Conservation (phyloP, 2,113 vertebrate species). For the Melanerpes aurifrons region DNA sequence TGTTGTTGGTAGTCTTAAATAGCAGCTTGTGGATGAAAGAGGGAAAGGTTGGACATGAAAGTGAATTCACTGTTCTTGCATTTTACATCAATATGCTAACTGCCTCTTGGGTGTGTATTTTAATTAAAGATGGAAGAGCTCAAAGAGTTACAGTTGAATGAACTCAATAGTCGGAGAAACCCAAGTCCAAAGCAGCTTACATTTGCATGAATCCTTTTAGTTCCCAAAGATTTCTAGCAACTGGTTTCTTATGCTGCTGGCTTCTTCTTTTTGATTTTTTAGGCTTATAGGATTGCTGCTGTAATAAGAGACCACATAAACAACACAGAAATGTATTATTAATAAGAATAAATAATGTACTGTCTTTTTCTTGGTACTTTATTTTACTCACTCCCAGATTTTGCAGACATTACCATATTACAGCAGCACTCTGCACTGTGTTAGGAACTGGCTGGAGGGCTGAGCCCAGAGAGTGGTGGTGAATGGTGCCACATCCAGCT, state of each 20-base stretch:
- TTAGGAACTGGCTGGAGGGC: too few relatives aligned
- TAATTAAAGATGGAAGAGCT: neutral
- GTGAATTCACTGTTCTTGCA: neutral
- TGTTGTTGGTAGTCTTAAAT: neutral
- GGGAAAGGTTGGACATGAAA: neutral
- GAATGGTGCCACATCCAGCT: too few relatives aligned
- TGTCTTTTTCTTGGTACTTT: neutral
- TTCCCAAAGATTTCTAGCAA: neutral
- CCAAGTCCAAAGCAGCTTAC: neutral
- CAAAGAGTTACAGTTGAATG: neutral
- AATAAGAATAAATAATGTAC: neutral
- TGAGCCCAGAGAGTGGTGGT: too few relatives aligned
- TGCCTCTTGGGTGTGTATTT: neutral
- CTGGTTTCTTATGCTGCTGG: neutral
- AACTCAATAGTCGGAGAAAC: neutral
- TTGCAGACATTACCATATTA: neutral
- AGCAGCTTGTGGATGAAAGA: neutral
- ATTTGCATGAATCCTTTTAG: neutral
- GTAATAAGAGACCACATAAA: neutral
- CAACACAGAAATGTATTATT: neutral
- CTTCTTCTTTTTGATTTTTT: neutral
- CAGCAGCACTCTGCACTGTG: neutral
- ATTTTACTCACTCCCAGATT: neutral
- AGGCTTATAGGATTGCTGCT: neutral
- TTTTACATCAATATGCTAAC: neutral